Conservation (phyloP, 2,888 invertebrate genomes). For the Leucophenga montana region DNA sequence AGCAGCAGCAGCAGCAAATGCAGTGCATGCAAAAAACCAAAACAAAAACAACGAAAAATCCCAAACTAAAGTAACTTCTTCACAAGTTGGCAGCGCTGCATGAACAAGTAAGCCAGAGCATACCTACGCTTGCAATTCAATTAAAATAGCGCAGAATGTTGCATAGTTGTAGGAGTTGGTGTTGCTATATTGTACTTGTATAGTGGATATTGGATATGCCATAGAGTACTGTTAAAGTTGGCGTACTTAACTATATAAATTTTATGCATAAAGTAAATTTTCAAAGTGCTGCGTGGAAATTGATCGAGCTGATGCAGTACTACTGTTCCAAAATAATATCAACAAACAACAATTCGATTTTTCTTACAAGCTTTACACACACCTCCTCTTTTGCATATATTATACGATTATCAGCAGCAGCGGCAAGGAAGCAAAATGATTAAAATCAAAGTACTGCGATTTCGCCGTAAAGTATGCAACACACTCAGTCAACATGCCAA, state of each 20-base stretch:
- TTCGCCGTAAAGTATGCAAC: slow-evolving; percentile 18
- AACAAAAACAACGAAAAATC: not conserved
- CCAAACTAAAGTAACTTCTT: too few relatives aligned
- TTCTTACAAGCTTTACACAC: not conserved
- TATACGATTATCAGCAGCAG: slow-evolving; percentile 8
- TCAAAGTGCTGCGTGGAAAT: slow-evolving; percentile 5
- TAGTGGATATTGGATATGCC: not conserved
- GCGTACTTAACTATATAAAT: not conserved
- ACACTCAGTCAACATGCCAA: not conserved
- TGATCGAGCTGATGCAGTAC: not conserved
- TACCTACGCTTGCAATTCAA: slow-evolving; percentile 21
- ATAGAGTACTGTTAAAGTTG: not conserved
- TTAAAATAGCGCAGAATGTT: slow-evolving; percentile 23
- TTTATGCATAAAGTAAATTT: slow-evolving; percentile 24
- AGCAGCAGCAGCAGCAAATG: not conserved
- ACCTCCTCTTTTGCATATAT: too few relatives aligned
- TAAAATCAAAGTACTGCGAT: slow-evolving; percentile 25
- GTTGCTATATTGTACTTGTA: slow-evolving; percentile 20
- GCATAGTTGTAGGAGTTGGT: not conserved
- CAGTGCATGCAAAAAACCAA: not conserved
- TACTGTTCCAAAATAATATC: too few relatives aligned
- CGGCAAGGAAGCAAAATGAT: slow-evolving; percentile 12
- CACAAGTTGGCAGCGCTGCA: not conserved
- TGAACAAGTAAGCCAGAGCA: not conserved
- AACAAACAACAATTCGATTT: not conserved